Evolutionary conservation across 2,797 vertebrate species (phyloP).

Genomic region (Enteromius unitaeniatus): DNA sequence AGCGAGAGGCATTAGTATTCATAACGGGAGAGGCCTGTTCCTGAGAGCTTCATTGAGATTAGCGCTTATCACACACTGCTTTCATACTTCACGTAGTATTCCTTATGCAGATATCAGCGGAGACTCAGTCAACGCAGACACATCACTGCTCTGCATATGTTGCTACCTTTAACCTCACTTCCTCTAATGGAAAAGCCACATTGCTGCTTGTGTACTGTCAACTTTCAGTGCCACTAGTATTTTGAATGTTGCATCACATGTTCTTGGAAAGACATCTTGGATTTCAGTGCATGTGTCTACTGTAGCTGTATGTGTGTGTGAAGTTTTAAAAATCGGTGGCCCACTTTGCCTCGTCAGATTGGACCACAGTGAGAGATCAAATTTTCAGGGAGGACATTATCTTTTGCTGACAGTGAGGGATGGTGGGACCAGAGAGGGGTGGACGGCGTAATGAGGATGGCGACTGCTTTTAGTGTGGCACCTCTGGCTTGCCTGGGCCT

Average conservation of each 20-base stretch:
- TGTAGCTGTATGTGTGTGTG: background rate
- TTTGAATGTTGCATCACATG: background rate
- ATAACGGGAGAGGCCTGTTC: slow-evolving; percentile 75
- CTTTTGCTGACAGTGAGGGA: slow-evolving; percentile 90
- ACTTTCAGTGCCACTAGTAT: background rate
- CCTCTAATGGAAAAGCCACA: background rate
- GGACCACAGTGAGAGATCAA: slow-evolving; percentile 80
- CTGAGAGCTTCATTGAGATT: slow-evolving; percentile 74
- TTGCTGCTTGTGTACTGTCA: background rate
- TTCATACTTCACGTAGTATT: slow-evolving; percentile 71
- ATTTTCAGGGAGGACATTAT: slow-evolving; percentile 74
- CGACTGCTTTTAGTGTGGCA: slow-evolving; percentile 76
- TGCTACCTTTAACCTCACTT: slow-evolving; percentile 30
- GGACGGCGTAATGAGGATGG: slow-evolving; percentile 90
- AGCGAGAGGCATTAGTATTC: slow-evolving; percentile 74
- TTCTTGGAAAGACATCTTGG: slow-evolving; percentile 13
- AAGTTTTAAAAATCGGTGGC: slow-evolving; percentile 65
- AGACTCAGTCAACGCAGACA: slow-evolving; percentile 18
- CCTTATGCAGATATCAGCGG: slow-evolving; percentile 64
- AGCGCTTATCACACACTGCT: slow-evolving; percentile 77
- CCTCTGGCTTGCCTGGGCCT: slow-evolving; percentile 87
- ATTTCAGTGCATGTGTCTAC: slow-evolving; percentile 2
- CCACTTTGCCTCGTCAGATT: slow-evolving; percentile 59
- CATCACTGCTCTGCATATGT: slow-evolving; percentile 4
- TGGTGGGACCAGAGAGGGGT: slow-evolving; percentile 84